phyloP scores from a whole-genome alignment of 2,113 vertebrate species.

The Struthidea cinerea region DNA sequence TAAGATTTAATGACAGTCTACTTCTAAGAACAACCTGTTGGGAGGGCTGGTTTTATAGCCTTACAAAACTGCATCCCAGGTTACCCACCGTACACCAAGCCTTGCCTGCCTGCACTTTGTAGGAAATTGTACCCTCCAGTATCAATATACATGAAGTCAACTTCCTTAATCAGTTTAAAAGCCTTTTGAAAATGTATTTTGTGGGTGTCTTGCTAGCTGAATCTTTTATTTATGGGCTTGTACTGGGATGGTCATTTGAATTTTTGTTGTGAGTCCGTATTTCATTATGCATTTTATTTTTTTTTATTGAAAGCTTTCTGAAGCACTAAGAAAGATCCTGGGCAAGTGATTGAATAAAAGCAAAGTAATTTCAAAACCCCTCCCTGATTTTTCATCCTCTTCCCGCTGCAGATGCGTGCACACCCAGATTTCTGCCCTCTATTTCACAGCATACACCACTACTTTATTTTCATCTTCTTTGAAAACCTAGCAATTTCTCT shows the following conservation, averaged over 20 bases:
- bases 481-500: not conserved
- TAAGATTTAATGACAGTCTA: not conserved
- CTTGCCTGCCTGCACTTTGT: not conserved
- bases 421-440: not conserved
- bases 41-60: not conserved
- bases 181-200: slow-evolving; percentile 59
- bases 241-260: slow-evolving; percentile 54
- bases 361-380: not conserved
- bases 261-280: slow-evolving; percentile 35
- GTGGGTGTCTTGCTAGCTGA: slow-evolving; percentile 20
- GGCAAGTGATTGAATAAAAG: slow-evolving; percentile 43
- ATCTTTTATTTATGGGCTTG: slow-evolving; percentile 64
- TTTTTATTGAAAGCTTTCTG: slow-evolving; percentile 64
- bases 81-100: not conserved
- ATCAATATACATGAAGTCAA: slow-evolving; percentile 41
- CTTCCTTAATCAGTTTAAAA: slow-evolving; percentile 67
- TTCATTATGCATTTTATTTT: slow-evolving; percentile 63
- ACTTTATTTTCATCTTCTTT: not conserved
- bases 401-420: not conserved
- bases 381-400: not conserved
- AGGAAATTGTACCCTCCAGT: not conserved
- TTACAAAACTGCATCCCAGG: not conserved
- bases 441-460: not conserved
- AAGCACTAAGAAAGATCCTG: slow-evolving; percentile 8
- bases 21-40: slow-evolving; percentile 10